Percentiles rank a stretch among this genome's conserved stretches.
These are phyloP conservation scores for Babylonia areolata DNA, from an alignment of 1,140 invertebrate genomes.

Conservation along the genomic window DNA sequence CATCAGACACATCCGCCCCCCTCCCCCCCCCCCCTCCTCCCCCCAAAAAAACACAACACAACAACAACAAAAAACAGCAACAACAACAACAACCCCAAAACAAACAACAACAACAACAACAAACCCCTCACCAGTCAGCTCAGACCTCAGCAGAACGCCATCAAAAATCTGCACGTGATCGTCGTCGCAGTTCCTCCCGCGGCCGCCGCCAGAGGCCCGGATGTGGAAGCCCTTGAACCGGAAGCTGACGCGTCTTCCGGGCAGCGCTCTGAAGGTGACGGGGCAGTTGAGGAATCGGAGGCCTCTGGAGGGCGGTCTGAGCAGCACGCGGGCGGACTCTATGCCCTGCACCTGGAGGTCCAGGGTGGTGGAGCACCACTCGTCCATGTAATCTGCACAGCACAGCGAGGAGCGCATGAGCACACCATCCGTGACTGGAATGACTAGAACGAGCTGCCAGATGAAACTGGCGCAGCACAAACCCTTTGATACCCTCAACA, in stretches of 20 bases:
- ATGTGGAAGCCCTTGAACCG: slow-evolving; percentile 41
- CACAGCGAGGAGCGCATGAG: too few relatives aligned
- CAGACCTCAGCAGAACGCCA: not conserved
- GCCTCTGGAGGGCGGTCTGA: slow-evolving; percentile 29
- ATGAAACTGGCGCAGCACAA: too few relatives aligned
- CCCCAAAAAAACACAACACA: too few relatives aligned
- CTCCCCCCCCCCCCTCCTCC: too few relatives aligned
- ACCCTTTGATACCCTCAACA: too few relatives aligned
- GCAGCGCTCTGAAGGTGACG: slow-evolving; percentile 37
- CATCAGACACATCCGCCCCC: too few relatives aligned
- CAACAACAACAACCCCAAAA: too few relatives aligned
- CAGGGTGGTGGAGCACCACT: slow-evolving; percentile 42
- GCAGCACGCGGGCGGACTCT: slow-evolving; percentile 35
- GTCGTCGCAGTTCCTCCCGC: slow-evolving; percentile 33
- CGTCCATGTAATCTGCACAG: slow-evolving; percentile 44
- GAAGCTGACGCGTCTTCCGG: slow-evolving; percentile 38
- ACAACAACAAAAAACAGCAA: too few relatives aligned
- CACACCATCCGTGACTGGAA: too few relatives aligned
- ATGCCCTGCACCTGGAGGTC: slow-evolving; percentile 31
- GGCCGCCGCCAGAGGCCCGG: too few relatives aligned
- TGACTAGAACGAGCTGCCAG: too few relatives aligned
- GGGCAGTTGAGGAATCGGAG: slow-evolving; percentile 33
- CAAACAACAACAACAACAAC: too few relatives aligned
- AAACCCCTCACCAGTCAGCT: slow-evolving; percentile 34
- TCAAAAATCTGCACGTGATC: slow-evolving; percentile 48